Conservation (phyloP, 2,888 invertebrate genomes). For the Autographa gamma region DNA sequence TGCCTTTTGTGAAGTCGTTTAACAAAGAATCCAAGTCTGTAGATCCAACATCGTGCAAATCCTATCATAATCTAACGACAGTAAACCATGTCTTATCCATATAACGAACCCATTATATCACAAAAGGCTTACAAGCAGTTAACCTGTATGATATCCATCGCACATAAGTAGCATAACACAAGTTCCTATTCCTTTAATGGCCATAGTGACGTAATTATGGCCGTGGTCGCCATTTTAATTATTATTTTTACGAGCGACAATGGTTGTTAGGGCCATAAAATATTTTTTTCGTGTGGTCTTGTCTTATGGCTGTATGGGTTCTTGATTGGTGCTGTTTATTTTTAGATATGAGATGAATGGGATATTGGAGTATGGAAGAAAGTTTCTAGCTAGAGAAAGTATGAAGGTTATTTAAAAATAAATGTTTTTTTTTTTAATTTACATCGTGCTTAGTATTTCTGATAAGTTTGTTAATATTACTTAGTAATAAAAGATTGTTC, state of each 20-base stretch:
- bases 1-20: neutral
- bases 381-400: no score
- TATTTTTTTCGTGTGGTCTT: constrained; percentile 17
- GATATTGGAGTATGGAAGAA: no score
- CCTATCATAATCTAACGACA: constrained; percentile 30
- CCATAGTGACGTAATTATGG: constrained; percentile 43
- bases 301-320: constrained; percentile 11
- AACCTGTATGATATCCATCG: constrained; percentile 53
- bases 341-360: neutral
- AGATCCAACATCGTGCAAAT: constrained; percentile 10
- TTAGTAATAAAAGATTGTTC: no score
- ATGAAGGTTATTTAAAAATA: no score
- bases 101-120: constrained; percentile 37
- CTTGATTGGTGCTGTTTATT: neutral
- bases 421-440: no score
- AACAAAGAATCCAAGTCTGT: neutral
- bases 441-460: no score
- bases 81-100: constrained; percentile 16
- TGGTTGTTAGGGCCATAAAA: constrained; percentile 25
- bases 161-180: constrained; percentile 25
- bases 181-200: constrained; percentile 37
- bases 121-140: constrained; percentile 47
- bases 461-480: no score
- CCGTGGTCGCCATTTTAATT: constrained; percentile 48
- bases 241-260: constrained; percentile 51